phyloP scores from a whole-genome alignment of 2,888 invertebrate genomes.

The Leptinotarsa peninsularis region DNA sequence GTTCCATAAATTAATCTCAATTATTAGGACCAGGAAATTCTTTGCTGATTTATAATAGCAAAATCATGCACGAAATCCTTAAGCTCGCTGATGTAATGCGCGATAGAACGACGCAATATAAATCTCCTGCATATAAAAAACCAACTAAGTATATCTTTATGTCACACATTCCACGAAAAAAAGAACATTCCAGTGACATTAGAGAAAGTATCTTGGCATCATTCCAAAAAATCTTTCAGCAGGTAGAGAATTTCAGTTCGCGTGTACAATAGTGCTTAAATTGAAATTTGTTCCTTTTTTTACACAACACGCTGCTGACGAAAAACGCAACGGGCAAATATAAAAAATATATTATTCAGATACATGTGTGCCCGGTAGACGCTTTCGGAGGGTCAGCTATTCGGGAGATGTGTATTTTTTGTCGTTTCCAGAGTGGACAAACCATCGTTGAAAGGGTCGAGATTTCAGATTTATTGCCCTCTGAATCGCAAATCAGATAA shows the following conservation, averaged over 20 bases:
- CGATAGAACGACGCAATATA: background rate
- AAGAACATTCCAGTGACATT: background rate
- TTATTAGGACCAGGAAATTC: background rate
- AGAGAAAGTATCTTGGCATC: slow-evolving; percentile 5
- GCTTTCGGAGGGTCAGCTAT: slow-evolving; percentile 31
- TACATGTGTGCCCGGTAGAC: slow-evolving; percentile 14
- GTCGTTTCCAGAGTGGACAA: slow-evolving; percentile 10
- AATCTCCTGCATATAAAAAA: background rate
- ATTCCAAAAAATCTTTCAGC: slow-evolving; percentile 16
- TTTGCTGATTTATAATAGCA: background rate
- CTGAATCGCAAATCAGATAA: slow-evolving; percentile 22
- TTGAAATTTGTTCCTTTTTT: slow-evolving; percentile 17
- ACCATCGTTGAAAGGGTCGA: slow-evolving; percentile 25
- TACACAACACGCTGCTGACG: slow-evolving; percentile 14
- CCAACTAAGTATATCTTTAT: slow-evolving; percentile 6
- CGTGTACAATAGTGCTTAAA: slow-evolving; percentile 19
- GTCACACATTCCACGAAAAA: slow-evolving; percentile 2
- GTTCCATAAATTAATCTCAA: too few relatives aligned
- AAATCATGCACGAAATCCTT: background rate
- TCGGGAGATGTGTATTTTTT: slow-evolving; percentile 25
- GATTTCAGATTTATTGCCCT: slow-evolving; percentile 31
- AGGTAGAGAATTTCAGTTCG: slow-evolving; percentile 18
- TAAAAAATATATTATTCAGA: slow-evolving; percentile 19
- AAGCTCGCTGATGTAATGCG: background rate
- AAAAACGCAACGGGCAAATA: slow-evolving; percentile 21